Evolutionary conservation across 2,113 vertebrate species (phyloP).

Genomic region (Diadophis punctatus): DNA sequence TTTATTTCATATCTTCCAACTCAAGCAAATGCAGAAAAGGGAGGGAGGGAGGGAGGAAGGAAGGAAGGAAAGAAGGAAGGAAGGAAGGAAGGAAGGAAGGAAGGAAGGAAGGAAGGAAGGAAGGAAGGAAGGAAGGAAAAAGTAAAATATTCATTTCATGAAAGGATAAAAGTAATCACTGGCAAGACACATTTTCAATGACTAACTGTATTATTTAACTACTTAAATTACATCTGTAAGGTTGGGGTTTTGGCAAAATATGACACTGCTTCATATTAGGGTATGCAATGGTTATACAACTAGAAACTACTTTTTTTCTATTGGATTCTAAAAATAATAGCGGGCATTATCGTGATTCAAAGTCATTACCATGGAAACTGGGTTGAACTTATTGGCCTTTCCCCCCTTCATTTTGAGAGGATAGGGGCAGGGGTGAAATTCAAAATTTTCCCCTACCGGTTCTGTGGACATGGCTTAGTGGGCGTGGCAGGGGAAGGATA

Average conservation of each 20-base stretch:
- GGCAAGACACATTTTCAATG: neutral
- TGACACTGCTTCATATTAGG: neutral
- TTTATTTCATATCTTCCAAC: neutral
- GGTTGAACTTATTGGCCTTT: neutral
- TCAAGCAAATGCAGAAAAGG: neutral
- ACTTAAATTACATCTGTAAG: neutral
- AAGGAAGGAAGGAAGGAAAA: neutral
- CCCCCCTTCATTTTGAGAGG: neutral
- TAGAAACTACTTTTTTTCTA: neutral
- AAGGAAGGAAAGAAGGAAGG: neutral
- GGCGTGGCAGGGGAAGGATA: too few species aligned
- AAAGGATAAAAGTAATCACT: neutral
- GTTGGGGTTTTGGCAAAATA: neutral
- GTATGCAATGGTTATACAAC: neutral
- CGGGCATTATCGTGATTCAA: neutral
- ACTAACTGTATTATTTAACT: neutral
- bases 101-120: neutral
- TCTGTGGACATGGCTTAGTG: too few species aligned
- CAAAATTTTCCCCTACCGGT: too few species aligned
- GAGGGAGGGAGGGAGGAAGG: neutral
- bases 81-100: neutral
- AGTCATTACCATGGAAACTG: neutral
- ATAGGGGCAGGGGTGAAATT: neutral
- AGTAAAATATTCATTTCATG: neutral
- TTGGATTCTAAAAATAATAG: neutral